Evolutionary conservation across 2,113 vertebrate species (phyloP).

Genomic region (Puntigrus tetrazona): DNA sequence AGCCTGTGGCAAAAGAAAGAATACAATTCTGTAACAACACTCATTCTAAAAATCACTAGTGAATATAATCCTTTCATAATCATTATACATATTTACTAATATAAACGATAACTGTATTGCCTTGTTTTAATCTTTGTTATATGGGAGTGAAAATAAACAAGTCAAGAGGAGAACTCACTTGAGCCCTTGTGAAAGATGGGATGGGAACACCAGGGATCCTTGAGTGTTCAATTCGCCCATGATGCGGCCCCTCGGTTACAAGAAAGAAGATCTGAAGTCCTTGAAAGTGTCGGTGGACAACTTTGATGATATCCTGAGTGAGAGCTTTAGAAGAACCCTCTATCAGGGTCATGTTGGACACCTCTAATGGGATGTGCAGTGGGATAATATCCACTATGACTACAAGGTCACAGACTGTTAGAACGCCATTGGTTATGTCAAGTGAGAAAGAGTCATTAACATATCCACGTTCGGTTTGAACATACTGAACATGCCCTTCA

Average conservation of each 20-base stretch:
- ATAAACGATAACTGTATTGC: slow-evolving; percentile 1
- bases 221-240: slow-evolving; percentile 81
- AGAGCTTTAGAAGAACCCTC: slow-evolving; percentile 80
- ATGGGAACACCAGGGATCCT: slow-evolving; percentile 78
- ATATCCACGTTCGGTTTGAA: slow-evolving; percentile 72
- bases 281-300: slow-evolving; percentile 78
- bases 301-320: slow-evolving; percentile 74
- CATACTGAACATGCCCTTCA: slow-evolving; percentile 77
- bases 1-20: slow-evolving; percentile 72
- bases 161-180: slow-evolving; percentile 71
- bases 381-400: slow-evolving; percentile 81
- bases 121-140: too few species aligned
- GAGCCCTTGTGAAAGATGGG: slow-evolving; percentile 80
- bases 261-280: slow-evolving; percentile 80
- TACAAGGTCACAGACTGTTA: slow-evolving; percentile 69
- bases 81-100: neutral
- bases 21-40: neutral
- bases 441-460: slow-evolving; percentile 74
- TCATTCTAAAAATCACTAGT: neutral
- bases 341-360: slow-evolving; percentile 78
- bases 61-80: neutral
- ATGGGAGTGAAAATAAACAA: neutral
- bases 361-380: slow-evolving; percentile 76
- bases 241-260: slow-evolving; percentile 76
- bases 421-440: slow-evolving; percentile 79